Percentiles rank a stretch among this genome's conserved stretches.
These are phyloP conservation scores for Dendrocincla fuliginosa DNA, from an alignment of 2,797 vertebrate species.

Conservation along the genomic window DNA sequence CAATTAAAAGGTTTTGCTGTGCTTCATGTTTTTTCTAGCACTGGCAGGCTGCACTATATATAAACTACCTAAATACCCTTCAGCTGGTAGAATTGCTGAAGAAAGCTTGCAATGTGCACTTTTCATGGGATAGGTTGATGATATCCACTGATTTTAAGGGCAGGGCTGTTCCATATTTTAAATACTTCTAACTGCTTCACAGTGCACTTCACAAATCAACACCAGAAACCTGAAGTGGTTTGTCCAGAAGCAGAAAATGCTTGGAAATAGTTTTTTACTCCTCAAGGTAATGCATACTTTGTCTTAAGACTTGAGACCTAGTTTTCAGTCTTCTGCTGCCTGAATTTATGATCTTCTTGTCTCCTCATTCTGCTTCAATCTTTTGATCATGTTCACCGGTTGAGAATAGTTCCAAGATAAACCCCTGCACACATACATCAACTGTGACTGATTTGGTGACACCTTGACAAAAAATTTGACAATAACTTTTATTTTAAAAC, in stretches of 20 bases:
- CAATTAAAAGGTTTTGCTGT: not conserved
- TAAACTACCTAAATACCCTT: not conserved
- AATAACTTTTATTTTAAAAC: not conserved
- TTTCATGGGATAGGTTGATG: not conserved
- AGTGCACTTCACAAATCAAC: not conserved
- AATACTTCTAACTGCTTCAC: not conserved
- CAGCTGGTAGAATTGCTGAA: not conserved
- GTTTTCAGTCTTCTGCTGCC: not conserved
- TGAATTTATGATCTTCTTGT: not conserved
- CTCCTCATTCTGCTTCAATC: not conserved
- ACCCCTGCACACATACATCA: not conserved
- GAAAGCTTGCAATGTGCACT: too few relatives aligned
- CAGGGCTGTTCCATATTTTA: not conserved
- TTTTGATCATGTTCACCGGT: rapidly evolving
- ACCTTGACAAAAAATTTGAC: not conserved
- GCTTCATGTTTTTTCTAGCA: not conserved
- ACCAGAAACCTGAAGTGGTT: not conserved
- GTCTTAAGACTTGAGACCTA: not conserved
- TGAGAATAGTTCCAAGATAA: not conserved
- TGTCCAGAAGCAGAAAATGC: not conserved
- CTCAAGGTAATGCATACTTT: not conserved
- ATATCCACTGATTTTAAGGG: not conserved
- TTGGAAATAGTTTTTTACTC: not conserved
- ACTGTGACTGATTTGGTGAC: not conserved
- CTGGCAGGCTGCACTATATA: not conserved